Evolutionary conservation across 2,888 invertebrate species (phyloP), one percentile per base, ranked within the genome.

Genomic region (Ceriagrion tenellum): DNA sequence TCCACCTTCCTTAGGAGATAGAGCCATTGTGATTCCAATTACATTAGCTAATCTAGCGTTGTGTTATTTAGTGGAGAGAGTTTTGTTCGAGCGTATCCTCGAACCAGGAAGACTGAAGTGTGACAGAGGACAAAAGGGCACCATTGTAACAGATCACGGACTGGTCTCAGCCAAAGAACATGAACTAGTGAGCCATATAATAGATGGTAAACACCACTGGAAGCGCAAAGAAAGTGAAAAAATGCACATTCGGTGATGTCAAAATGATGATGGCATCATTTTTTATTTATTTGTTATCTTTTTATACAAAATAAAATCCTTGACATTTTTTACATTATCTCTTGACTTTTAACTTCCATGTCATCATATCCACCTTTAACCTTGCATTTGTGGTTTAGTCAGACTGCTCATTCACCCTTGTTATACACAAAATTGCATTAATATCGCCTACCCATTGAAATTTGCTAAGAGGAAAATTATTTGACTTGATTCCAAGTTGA

Each of bases 1-100:
- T 90, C 97, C 97, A 13, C 97, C 97, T 0, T 96, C 95, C 56
- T 96, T 96, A 95, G 96, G 97, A 40, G 97, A 97, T 97, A 96
- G 97, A 26, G 96, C 97, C 23, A 96, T 97, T 4, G 97, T 97
- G 90, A 95, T 97, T 81, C 74, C 90, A 26, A 30, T 95, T 2
- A 69, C 47, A 16, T 12, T 93, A 40, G 63, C 47, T 23, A 93
- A 93, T 74, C 93, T 93, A 47, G 47, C 20, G n/a, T 26, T 93
- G 69, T 69, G 93, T 69, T 47, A 69, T 69, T 93, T 93, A 26
- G 69, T 93, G 23, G 93, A 93, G 47, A 93, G 93, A n/a, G 47
- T 93, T 69, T 74, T 93, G 47, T 40, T 93, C n/a, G 69, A 93
- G 47, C 47, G 30, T n/a, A 6, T 93, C n/a, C 74, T 93, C 35